Evolutionary conservation across 2,113 vertebrate species (phyloP).

Genomic region (Stigmatopora nigra): DNA sequence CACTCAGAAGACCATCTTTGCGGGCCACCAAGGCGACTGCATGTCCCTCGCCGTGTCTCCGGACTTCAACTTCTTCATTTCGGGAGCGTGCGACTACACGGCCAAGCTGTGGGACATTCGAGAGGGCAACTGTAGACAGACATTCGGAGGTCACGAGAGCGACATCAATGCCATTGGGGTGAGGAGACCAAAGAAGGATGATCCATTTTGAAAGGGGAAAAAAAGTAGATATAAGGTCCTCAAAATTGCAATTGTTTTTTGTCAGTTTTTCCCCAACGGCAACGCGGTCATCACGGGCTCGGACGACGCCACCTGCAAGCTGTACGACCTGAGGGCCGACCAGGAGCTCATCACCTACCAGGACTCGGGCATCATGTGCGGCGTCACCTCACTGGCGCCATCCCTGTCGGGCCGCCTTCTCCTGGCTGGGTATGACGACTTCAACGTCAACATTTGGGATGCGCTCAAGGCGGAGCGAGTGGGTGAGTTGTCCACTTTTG

Average conservation of each 20-base stretch:
- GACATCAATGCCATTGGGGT: conserved; percentile 95
- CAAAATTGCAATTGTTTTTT: no score
- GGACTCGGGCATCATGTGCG: conserved; percentile 88
- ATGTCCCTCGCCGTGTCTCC: conserved; percentile 92
- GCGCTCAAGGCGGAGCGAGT: conserved; percentile 78
- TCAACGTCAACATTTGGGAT: conserved; percentile 98
- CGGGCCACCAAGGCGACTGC: conserved; percentile 92
- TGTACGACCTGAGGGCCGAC: conserved; percentile 91
- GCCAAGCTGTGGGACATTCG: conserved; percentile 97
- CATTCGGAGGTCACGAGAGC: conserved; percentile 88
- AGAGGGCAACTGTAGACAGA: conserved; percentile 86
- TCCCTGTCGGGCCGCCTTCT: conserved; percentile 87
- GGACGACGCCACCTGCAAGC: conserved; percentile 85
- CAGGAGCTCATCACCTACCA: conserved; percentile 90
- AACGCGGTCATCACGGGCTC: conserved; percentile 93
- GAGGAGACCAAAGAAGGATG: conserved; percentile 29
- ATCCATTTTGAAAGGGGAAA: background rate
- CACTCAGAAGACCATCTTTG: conserved; percentile 84
- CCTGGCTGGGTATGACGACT: conserved; percentile 90
- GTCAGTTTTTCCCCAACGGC: conserved; percentile 90
- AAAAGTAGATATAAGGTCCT: no score
- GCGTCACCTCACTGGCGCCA: conserved; percentile 89
- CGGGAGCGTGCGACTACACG: conserved; percentile 90
- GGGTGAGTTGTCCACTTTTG: conserved; percentile 64
- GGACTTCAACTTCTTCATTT: conserved; percentile 90